phyloP scores from a whole-genome alignment of 1,140 invertebrate species.

The Limonius californicus region DNA sequence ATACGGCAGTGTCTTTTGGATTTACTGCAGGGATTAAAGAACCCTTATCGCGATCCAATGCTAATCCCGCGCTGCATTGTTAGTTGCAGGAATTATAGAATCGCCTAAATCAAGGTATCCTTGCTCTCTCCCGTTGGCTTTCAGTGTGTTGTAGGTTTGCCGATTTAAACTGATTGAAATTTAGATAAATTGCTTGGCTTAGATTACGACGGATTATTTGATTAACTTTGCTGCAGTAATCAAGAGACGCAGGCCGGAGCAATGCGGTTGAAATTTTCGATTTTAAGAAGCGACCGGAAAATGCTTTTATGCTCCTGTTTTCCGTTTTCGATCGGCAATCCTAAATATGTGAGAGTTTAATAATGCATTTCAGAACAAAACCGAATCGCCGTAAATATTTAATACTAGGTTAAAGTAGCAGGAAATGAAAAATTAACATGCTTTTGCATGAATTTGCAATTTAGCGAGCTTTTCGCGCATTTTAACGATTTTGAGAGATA shows the following conservation, averaged over 20 bases:
- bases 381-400: background rate
- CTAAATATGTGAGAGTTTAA: background rate
- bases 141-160: constrained; percentile 23
- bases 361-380: background rate
- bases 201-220: constrained; percentile 29
- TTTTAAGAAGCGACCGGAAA: no score
- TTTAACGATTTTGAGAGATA: constrained; percentile 10
- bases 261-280: background rate
- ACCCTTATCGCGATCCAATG: constrained; percentile 31
- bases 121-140: constrained; percentile 13
- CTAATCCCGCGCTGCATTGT: constrained; percentile 30
- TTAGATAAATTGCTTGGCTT: constrained; percentile 27
- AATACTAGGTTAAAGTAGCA: background rate
- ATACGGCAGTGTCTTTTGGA: constrained; percentile 17
- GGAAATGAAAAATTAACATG: constrained; percentile 30
- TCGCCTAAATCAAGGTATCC: constrained; percentile 26
- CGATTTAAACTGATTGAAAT: constrained; percentile 32
- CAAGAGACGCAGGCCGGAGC: background rate
- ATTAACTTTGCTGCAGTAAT: constrained; percentile 15
- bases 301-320: no score
- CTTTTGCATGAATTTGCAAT: constrained; percentile 23
- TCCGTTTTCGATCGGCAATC: no score
- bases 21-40: constrained; percentile 24
- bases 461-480: constrained; percentile 18
- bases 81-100: constrained; percentile 31